Evolutionary conservation across 2,113 vertebrate genomes (phyloP).

Genomic region (Diglossa brunneiventris): DNA sequence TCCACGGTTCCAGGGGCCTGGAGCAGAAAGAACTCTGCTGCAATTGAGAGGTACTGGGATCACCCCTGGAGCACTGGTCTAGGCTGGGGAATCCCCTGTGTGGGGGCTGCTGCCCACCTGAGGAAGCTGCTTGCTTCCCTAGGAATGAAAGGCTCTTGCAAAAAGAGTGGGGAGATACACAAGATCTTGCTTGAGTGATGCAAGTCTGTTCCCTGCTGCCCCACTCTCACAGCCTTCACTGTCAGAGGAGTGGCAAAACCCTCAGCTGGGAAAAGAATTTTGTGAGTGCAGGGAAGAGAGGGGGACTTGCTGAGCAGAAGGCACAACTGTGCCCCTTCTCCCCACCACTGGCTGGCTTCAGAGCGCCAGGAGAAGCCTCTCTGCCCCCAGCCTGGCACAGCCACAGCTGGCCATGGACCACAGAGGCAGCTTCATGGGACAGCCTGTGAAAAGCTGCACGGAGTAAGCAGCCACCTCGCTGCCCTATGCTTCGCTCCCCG

Average conservation of each 20-base stretch:
- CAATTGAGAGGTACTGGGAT: background rate
- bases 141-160: background rate
- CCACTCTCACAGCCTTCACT: background rate
- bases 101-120: background rate
- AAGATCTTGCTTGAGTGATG: background rate
- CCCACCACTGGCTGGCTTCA: background rate
- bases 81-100: background rate
- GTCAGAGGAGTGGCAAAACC: background rate
- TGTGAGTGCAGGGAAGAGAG: background rate
- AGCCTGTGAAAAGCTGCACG: background rate
- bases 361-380: accelerated
- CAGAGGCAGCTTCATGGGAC: background rate
- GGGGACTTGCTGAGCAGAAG: background rate
- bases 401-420: background rate
- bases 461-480: background rate
- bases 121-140: background rate
- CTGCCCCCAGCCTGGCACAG: background rate
- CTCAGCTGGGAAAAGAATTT: background rate
- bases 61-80: background rate
- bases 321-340: background rate
- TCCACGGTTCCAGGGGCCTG: background rate
- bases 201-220: background rate
- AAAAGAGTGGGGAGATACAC: accelerated
- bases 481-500: background rate
- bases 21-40: background rate